Evolutionary conservation across 2,888 invertebrate genomes (phyloP).

Genomic region (Euzetes globulus): DNA sequence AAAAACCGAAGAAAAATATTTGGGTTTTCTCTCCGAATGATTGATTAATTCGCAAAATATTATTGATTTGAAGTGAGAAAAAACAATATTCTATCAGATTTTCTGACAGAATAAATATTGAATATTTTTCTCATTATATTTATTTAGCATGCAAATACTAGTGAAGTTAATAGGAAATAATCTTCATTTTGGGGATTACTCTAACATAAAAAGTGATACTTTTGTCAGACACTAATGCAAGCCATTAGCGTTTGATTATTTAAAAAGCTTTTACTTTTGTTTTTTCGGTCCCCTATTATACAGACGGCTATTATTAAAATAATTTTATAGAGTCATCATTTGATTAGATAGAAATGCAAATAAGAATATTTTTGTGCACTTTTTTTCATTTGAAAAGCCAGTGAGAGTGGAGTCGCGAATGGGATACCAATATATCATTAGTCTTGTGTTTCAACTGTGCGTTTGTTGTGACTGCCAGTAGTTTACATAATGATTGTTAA

Average conservation of each 20-base stretch:
- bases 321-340: conserved; percentile 27
- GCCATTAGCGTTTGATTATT: conserved; percentile 7
- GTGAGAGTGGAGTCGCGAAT: neutral
- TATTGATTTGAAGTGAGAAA: no score
- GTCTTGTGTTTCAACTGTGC: neutral
- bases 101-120: no score
- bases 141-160: no score
- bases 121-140: no score
- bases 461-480: neutral
- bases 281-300: neutral
- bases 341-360: conserved; percentile 16
- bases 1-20: no score
- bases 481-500: conserved; percentile 29
- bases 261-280: conserved; percentile 4
- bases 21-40: no score
- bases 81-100: no score
- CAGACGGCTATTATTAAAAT: neutral
- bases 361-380: neutral
- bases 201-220: no score
- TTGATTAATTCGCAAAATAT: no score
- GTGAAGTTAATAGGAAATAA: no score
- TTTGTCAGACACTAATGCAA: neutral
- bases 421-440: conserved; percentile 22
- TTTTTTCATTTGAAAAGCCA: neutral
- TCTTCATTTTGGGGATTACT: no score